Percentiles rank a stretch among this genome's conserved stretches.
Conservation (phyloP, 2,888 invertebrate genomes). For the Epirrita christyi region DNA sequence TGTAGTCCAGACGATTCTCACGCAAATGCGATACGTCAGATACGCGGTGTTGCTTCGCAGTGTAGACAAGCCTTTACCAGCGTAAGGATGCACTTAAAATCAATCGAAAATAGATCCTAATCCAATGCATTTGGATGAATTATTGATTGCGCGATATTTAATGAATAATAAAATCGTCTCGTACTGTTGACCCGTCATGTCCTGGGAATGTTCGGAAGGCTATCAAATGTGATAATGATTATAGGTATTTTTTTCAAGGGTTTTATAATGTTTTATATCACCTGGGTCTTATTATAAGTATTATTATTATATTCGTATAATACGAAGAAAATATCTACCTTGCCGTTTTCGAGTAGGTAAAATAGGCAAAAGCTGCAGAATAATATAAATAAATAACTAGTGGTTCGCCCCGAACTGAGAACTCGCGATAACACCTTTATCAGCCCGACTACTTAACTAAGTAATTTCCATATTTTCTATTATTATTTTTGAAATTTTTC, state of each 20-base stretch:
- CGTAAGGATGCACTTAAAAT: slow-evolving; percentile 54
- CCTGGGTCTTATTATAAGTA: neutral
- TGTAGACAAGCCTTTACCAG: slow-evolving; percentile 1
- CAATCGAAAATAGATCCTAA: slow-evolving; percentile 49
- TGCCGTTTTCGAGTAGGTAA: too few relatives aligned
- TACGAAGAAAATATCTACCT: neutral
- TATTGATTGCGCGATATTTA: slow-evolving; percentile 37
- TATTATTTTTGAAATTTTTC: too few relatives aligned
- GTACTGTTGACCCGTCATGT: slow-evolving; percentile 77
- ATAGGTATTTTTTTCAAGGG: neutral
- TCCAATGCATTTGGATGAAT: slow-evolving; percentile 29
- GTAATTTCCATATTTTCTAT: too few relatives aligned
- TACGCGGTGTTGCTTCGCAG: neutral
- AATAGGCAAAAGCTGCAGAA: too few relatives aligned
- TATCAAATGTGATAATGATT: slow-evolving; percentile 53
- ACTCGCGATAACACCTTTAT: too few relatives aligned
- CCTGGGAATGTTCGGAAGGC: slow-evolving; percentile 75
- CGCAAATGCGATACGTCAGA: too few relatives aligned
- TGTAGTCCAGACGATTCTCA: too few relatives aligned
- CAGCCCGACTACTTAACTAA: too few relatives aligned
- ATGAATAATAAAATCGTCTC: slow-evolving; percentile 73
- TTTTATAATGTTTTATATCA: neutral
- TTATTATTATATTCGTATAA: too few relatives aligned
- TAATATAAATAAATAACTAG: too few relatives aligned
- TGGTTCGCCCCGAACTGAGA: too few relatives aligned